A percentile compares a stretch with the other conserved stretches of the same genome.
Conservation (phyloP, 2,888 invertebrate species). For the Microplitis deprimator region DNA sequence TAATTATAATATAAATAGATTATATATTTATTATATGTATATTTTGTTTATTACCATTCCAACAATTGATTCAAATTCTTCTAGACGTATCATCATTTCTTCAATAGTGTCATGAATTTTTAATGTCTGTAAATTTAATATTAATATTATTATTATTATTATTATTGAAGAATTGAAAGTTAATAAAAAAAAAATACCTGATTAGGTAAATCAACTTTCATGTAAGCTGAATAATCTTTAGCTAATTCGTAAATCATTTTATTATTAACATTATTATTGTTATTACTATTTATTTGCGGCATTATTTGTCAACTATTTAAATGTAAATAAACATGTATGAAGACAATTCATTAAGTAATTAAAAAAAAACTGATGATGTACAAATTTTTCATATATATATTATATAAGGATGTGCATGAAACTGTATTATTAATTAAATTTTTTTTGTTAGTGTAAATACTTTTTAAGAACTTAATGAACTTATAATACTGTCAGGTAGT, state of each 20-base stretch:
- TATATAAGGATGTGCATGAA: too few species aligned
- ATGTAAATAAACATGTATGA: background rate
- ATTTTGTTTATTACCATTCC: constrained; percentile 60
- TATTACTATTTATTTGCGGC: constrained; percentile 16
- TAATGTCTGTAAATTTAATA: constrained; percentile 59
- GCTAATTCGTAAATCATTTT: constrained; percentile 64
- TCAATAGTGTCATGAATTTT: constrained; percentile 66
- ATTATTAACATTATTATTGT: constrained; percentile 22
- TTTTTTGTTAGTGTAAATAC: background rate
- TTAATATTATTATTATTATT: constrained; percentile 21
- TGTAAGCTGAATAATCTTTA: constrained; percentile 64
- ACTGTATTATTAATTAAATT: too few species aligned
- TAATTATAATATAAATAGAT: background rate
- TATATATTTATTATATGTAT: too few species aligned
- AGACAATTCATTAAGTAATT: background rate
- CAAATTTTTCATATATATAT: too few species aligned
- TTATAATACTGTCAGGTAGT: background rate
- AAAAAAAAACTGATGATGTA: background rate
- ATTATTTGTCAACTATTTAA: constrained; percentile 12
- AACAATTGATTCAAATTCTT: constrained; percentile 69
- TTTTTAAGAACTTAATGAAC: background rate
- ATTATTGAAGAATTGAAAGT: background rate
- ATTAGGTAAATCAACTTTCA: constrained; percentile 60
- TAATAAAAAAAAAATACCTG: constrained; percentile 57
- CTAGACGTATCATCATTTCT: constrained; percentile 69